A percentile compares a stretch with the other conserved stretches of the same genome.
phyloP scores from a whole-genome alignment of 2,888 invertebrate genomes.

The Sphecodes monilicornis region DNA sequence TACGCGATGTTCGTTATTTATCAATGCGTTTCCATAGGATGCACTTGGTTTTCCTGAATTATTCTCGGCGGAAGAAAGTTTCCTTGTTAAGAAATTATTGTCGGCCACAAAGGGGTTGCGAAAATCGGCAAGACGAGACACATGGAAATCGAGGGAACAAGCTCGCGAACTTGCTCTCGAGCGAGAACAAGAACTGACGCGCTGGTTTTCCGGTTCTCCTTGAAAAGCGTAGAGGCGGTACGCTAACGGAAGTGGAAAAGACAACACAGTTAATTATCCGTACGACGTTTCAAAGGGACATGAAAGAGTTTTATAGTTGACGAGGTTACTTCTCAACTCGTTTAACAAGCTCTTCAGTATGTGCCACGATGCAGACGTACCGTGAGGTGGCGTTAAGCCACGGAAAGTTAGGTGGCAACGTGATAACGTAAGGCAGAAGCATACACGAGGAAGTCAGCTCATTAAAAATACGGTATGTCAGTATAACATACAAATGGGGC shows the following conservation, averaged over 20 bases:
- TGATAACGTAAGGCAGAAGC: constrained; percentile 9
- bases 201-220: constrained; percentile 44
- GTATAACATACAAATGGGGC: not conserved
- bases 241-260: constrained; percentile 57
- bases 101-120: constrained; percentile 18
- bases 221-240: constrained; percentile 30
- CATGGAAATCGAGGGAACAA: constrained; percentile 31
- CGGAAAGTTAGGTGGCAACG: constrained; percentile 22
- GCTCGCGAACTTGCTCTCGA: constrained; percentile 17
- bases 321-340: constrained; percentile 58
- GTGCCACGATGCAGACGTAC: constrained; percentile 6
- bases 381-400: constrained; percentile 18
- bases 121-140: constrained; percentile 22
- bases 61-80: not conserved
- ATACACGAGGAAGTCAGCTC: not conserved
- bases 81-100: constrained; percentile 11
- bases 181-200: constrained; percentile 37
- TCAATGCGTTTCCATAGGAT: too few species aligned
- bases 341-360: constrained; percentile 56
- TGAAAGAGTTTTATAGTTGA: constrained; percentile 53
- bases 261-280: constrained; percentile 65
- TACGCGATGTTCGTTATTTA: too few species aligned
- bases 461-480: not conserved
- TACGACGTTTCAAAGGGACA: constrained; percentile 58
- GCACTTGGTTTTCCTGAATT: too few species aligned